These are phyloP conservation scores for Eupithecia vulgata DNA, from an alignment of 2,888 invertebrate species.

Conservation along the genomic window DNA sequence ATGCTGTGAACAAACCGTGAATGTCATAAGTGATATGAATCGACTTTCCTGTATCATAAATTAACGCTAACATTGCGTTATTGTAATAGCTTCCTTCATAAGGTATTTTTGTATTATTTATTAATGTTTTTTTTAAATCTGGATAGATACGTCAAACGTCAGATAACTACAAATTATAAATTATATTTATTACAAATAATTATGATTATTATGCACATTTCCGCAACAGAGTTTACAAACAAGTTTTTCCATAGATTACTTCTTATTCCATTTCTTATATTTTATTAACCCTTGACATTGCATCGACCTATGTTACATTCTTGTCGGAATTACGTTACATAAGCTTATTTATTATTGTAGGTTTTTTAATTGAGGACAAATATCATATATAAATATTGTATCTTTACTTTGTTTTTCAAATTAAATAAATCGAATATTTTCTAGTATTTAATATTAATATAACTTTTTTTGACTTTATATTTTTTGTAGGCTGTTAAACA, in stretches of 20 bases:
- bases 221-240: background rate
- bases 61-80: constrained; percentile 29
- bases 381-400: too few relatives aligned
- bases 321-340: background rate
- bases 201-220: background rate
- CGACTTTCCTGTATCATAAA: constrained; percentile 35
- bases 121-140: background rate
- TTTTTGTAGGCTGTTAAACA: background rate
- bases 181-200: background rate
- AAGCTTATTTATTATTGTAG: background rate
- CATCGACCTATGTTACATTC: background rate
- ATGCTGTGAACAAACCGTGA: constrained; percentile 26
- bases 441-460: background rate
- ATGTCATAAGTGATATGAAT: constrained; percentile 31
- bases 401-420: background rate
- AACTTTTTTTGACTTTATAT: background rate
- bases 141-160: background rate
- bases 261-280: background rate
- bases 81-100: constrained; percentile 30
- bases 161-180: too few relatives aligned
- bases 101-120: constrained; percentile 19
- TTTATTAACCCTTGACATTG: background rate
- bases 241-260: background rate
- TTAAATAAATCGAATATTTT: background rate
- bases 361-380: background rate